Base-by-base conservation (phyloP, 1,140 invertebrate genomes). In the Bombus ignitus region DNA sequence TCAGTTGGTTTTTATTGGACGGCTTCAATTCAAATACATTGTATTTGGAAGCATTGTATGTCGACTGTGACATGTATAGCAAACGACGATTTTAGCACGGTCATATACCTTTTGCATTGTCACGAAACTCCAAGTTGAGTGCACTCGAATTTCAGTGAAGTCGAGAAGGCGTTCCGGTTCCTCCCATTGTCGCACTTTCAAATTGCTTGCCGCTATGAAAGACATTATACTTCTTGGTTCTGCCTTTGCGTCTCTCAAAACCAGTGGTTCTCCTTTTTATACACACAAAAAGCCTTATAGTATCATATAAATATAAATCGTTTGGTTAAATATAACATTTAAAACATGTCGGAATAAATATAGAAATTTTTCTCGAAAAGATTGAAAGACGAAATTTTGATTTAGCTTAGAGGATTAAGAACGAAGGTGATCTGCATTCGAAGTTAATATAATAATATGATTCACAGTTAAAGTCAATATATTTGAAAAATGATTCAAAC, bases 31-130 rank as follows among this genome's bases (percentile, higher is more conserved):
- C 35, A 8, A 77, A 13, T 22, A 22, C 15, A 42, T 10, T 22
- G 15, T 42, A 32, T 39, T 74, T 57, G 81, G 35, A 71, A 32
- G 82, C 78, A 73, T 88, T 90, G 66, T 59, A 59, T 8, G 47
- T 53, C 9, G 57, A 59, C 57, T 81, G 9, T 35, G 37, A 62
- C 37, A 81, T 89, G 88, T 86, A 88, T 86, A 92, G 92, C 93
- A 94, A 95, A 94, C 91, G 91, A 93, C 92, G 88, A 93, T 94
- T 93, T 94, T 76, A 93, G 84, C 87, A 90, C 86, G 86, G 90
- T 92, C 93, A 93, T 94, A 94, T 94, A 92, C 91, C 91, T 87
- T 90, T 82, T 59, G 85, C 85, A 94, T 94, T 94, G 89, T 93
- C 59, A 42, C 15, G 65, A 93, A 94, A 94, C 92, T 94, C 87